Conservation (phyloP, 2,888 invertebrate species). For the Leptinotarsa tumamoca region DNA sequence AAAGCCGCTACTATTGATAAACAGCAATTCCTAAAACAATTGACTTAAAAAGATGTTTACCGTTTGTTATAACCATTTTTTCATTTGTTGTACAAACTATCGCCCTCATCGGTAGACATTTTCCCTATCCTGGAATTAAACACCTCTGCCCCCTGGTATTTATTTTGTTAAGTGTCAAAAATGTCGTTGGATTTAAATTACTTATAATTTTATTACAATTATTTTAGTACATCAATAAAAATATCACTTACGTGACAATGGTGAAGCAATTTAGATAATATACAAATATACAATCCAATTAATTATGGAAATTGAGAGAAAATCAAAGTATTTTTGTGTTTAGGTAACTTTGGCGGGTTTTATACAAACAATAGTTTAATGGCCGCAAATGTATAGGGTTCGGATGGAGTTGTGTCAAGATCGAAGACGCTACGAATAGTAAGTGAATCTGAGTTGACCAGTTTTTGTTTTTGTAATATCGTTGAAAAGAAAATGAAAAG, state of each 20-base stretch:
- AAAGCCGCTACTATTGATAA: too few relatives aligned
- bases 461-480: not conserved
- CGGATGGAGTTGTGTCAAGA: slow-evolving; percentile 59
- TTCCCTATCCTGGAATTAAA: too few relatives aligned
- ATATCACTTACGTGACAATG: not conserved
- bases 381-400: slow-evolving; percentile 63
- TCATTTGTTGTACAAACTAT: too few relatives aligned
- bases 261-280: not conserved
- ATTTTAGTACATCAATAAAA: not conserved
- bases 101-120: too few relatives aligned
- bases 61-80: too few relatives aligned
- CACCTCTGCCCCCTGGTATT: not conserved
- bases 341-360: slow-evolving; percentile 50
- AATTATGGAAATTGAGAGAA: not conserved
- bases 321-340: not conserved
- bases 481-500: not conserved
- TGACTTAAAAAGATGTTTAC: too few relatives aligned
- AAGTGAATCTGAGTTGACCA: slow-evolving; percentile 34
- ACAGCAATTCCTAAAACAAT: too few relatives aligned
- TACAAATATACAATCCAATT: not conserved
- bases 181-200: slow-evolving; percentile 21
- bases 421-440: slow-evolving; percentile 54
- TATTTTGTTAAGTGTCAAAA: not conserved
- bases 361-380: slow-evolving; percentile 58
- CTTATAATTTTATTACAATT: slow-evolving; percentile 9